These are phyloP conservation scores for Mythimna ferrago DNA, from an alignment of 2,888 invertebrate species.

Conservation along the genomic window DNA sequence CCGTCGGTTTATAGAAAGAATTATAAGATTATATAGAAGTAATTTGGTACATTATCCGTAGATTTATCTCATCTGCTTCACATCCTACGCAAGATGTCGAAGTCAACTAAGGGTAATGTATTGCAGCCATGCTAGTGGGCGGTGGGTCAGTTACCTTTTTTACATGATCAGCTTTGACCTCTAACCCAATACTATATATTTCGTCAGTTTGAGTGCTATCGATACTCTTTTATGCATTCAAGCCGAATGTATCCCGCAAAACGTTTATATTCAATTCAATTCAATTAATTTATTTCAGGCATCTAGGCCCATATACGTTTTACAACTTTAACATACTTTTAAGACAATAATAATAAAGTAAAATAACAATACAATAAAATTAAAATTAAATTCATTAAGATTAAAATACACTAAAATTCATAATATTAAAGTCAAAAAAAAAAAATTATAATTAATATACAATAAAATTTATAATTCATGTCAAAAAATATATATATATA, in stretches of 20 bases:
- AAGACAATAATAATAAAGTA: too few species aligned
- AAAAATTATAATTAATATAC: too few species aligned
- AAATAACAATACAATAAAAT: too few species aligned
- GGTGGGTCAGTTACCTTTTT: constrained; percentile 62
- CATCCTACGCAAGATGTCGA: constrained; percentile 57
- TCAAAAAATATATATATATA: too few species aligned
- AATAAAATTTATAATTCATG: too few species aligned
- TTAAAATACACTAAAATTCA: too few species aligned
- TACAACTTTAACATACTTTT: too few species aligned
- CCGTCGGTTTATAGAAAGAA: constrained; percentile 16
- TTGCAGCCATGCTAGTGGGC: constrained; percentile 43
- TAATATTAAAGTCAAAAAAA: too few species aligned
- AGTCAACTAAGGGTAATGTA: constrained; percentile 52
- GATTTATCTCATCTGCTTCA: constrained; percentile 57
- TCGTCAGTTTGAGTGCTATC: constrained; percentile 36
- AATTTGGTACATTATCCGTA: constrained; percentile 53
- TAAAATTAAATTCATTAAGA: too few species aligned
- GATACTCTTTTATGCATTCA: constrained; percentile 22
- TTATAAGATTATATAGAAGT: constrained; percentile 45
- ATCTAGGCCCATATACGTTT: too few species aligned
- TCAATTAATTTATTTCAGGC: too few species aligned
- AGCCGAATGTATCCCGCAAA: constrained; percentile 5
- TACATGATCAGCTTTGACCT: constrained; percentile 55
- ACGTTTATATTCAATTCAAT: too few species aligned
- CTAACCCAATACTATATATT: constrained; percentile 48